Conservation (phyloP, 1,140 invertebrate genomes). For the Dolichoris vasculosae region DNA sequence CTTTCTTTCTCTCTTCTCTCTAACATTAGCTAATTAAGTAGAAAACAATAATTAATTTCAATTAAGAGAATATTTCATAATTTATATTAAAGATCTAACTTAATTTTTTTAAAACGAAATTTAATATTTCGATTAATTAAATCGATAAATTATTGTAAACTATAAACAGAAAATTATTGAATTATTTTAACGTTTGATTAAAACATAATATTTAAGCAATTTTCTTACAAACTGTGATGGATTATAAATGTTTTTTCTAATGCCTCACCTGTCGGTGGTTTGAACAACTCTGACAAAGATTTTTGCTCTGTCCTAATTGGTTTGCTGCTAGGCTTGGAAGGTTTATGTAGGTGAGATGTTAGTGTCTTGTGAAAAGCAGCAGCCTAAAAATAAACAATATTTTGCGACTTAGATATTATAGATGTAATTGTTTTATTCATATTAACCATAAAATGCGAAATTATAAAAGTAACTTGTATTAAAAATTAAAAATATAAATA, state of each 20-base stretch:
- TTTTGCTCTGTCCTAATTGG: background rate
- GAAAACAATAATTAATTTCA: background rate
- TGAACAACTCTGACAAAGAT: constrained; percentile 75
- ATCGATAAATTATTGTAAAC: background rate
- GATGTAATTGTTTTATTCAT: too few species aligned
- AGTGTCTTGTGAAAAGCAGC: constrained; percentile 52
- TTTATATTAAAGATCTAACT: too few species aligned
- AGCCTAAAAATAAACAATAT: constrained; percentile 39
- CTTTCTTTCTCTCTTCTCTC: too few species aligned
- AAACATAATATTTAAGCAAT: background rate
- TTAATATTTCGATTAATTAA: background rate
- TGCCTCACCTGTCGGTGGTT: constrained; percentile 76
- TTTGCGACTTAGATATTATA: too few species aligned
- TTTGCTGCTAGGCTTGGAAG: constrained; percentile 43
- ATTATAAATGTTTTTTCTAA: background rate
- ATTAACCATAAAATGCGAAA: too few species aligned
- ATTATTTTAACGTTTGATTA: background rate
- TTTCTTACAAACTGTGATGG: background rate
- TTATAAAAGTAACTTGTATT: too few species aligned
- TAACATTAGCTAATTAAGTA: too few species aligned
- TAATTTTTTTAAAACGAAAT: background rate
- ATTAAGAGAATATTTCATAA: too few species aligned
- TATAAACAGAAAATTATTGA: background rate
- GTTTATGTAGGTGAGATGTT: constrained; percentile 50
- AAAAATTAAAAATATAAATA: too few species aligned